Conservation (phyloP, 2,888 invertebrate species). For the Nemotelus nigrinus region DNA sequence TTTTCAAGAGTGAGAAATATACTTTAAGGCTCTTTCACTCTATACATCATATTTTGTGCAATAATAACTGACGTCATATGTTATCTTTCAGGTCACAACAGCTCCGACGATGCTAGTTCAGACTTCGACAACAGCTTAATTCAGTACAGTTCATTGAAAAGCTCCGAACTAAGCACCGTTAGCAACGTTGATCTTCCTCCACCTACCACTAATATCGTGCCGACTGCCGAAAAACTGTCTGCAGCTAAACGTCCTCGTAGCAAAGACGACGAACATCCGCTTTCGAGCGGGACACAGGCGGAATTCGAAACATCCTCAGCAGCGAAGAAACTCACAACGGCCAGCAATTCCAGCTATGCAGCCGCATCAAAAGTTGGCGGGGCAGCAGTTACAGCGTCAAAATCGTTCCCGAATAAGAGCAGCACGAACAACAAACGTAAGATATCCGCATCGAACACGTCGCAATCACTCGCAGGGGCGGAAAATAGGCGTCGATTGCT, state of each 20-base stretch:
- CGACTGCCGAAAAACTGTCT: slow-evolving; percentile 56
- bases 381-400: background rate
- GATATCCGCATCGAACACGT: slow-evolving; percentile 22
- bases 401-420: slow-evolving; percentile 25
- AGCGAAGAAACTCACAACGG: slow-evolving; percentile 31
- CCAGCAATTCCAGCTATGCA: slow-evolving; percentile 13
- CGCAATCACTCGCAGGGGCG: background rate
- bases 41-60: no score
- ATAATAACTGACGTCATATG: background rate
- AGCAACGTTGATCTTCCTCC: slow-evolving; percentile 14
- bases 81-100: slow-evolving; percentile 60
- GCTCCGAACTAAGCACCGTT: slow-evolving; percentile 20
- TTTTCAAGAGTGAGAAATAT: no score
- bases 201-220: slow-evolving; percentile 52
- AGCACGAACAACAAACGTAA: slow-evolving; percentile 26
- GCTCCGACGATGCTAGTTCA: slow-evolving; percentile 68
- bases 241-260: slow-evolving; percentile 63
- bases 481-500: slow-evolving; percentile 45
- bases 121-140: slow-evolving; percentile 66
- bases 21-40: no score
- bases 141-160: slow-evolving; percentile 36
- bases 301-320: slow-evolving; percentile 39
- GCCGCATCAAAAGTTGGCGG: background rate
- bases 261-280: slow-evolving; percentile 56
- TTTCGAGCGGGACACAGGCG: slow-evolving; percentile 53